Percentiles rank a stretch among this genome's conserved stretches.
These are phyloP conservation scores for Bubalus kerabau DNA, from an alignment of 2,113 vertebrate species.

Conservation along the genomic window DNA sequence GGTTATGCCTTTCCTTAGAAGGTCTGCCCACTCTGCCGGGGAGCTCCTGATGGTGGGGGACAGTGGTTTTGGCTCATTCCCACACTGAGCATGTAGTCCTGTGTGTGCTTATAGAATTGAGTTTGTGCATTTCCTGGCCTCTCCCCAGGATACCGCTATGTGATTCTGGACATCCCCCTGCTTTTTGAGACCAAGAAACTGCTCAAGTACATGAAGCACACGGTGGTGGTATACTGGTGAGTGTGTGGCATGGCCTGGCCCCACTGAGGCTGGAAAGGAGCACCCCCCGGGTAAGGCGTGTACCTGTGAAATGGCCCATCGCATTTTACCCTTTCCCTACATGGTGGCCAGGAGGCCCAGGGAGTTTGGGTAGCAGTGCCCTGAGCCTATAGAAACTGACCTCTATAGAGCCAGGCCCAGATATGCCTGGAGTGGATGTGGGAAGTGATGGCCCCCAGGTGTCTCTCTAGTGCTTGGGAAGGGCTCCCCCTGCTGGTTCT, in stretches of 20 bases:
- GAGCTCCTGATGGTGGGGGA: not conserved
- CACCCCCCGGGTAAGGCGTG: rapidly evolving
- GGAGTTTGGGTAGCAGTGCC: not conserved
- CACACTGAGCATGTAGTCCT: not conserved
- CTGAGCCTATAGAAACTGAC: not conserved
- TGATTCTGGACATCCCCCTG: constrained; percentile 95
- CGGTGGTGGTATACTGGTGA: constrained; percentile 96
- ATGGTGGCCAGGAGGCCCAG: not conserved
- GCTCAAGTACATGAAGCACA: constrained; percentile 91
- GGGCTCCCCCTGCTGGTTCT: constrained; percentile 40
- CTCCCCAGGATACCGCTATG: constrained; percentile 90
- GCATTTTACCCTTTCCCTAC: not conserved
- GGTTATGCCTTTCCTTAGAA: not conserved
- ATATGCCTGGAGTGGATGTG: not conserved
- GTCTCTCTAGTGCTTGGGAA: constrained; percentile 30
- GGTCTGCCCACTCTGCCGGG: not conserved
- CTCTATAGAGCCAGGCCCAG: not conserved
- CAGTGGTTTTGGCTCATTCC: not conserved
- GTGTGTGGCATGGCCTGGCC: not conserved
- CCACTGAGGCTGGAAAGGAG: not conserved
- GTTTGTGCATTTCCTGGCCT: not conserved
- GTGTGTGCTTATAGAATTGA: not conserved
- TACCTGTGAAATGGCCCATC: not conserved
- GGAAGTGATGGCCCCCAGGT: not conserved
- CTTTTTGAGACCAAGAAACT: constrained; percentile 91